These are phyloP conservation scores for Mus spicilegus DNA, from an alignment of 2,113 vertebrate genomes.

Conservation along the genomic window DNA sequence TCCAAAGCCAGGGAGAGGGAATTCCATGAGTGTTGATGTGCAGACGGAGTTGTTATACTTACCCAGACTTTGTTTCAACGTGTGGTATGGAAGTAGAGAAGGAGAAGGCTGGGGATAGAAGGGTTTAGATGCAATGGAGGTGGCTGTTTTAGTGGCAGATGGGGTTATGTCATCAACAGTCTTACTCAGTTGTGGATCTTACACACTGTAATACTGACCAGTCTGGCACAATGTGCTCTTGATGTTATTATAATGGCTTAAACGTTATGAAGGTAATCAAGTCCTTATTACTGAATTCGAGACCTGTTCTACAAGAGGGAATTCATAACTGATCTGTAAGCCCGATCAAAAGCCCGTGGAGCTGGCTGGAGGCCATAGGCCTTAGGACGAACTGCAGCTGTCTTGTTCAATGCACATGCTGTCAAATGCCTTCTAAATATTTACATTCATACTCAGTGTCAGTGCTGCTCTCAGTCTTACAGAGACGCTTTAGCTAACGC, in stretches of 20 bases:
- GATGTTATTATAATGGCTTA: background rate
- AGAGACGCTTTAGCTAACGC: background rate
- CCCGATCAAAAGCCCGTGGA: background rate
- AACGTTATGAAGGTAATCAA: background rate
- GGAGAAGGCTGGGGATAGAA: background rate
- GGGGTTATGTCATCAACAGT: background rate
- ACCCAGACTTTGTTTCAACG: background rate
- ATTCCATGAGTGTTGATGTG: background rate
- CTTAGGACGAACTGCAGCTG: background rate
- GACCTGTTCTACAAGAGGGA: background rate
- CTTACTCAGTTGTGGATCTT: background rate
- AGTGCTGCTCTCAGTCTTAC: background rate
- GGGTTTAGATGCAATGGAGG: background rate
- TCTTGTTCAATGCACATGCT: background rate
- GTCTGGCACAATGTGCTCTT: background rate
- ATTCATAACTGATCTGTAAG: background rate
- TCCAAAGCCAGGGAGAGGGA: background rate
- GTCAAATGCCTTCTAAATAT: background rate
- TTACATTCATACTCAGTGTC: background rate
- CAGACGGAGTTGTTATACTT: background rate
- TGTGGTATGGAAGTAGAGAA: background rate
- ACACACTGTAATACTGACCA: background rate
- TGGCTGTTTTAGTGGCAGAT: background rate
- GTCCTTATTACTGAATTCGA: background rate
- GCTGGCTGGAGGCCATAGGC: background rate